Percentiles rank a stretch among this genome's conserved stretches.
Evolutionary conservation across 2,888 invertebrate species (phyloP).

Genomic region (Siphlonurus alternatus): DNA sequence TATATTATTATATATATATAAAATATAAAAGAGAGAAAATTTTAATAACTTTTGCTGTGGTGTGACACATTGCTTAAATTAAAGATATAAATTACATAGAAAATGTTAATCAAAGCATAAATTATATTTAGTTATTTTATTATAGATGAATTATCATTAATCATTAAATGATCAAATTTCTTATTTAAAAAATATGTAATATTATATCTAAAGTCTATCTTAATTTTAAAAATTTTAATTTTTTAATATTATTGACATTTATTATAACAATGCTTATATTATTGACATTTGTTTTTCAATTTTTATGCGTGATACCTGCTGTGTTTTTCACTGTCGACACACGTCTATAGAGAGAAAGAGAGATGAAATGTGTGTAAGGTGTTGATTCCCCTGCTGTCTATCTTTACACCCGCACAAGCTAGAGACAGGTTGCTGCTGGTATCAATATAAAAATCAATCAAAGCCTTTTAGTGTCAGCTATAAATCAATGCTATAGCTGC

Average conservation of each 20-base stretch:
- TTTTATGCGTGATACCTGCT: too few relatives aligned
- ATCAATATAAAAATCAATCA: slow-evolving; percentile 4
- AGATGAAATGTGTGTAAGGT: background rate
- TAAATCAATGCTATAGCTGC: background rate
- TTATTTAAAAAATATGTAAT: background rate
- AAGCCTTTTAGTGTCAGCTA: slow-evolving; percentile 1
- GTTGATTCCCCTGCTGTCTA: background rate
- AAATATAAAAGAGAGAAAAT: background rate
- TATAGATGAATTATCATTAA: background rate
- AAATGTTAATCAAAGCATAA: background rate
- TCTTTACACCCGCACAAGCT: background rate
- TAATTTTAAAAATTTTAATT: too few relatives aligned
- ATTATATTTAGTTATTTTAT: background rate
- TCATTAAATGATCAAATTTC: background rate
- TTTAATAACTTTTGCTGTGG: background rate
- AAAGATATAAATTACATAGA: slow-evolving; percentile 1
- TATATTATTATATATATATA: too few relatives aligned
- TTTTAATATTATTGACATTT: too few relatives aligned
- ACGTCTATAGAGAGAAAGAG: too few relatives aligned
- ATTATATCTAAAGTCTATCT: too few relatives aligned
- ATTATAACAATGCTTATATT: too few relatives aligned
- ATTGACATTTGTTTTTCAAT: too few relatives aligned
- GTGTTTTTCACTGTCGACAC: too few relatives aligned
- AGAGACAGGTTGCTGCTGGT: background rate
- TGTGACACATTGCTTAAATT: slow-evolving; percentile 2